Percentiles rank a stretch among this genome's conserved stretches.
These are phyloP conservation scores for Axinella damicornis DNA, from an alignment of 37 sponge, comb jelly and placozoan genomes.

Conservation along the genomic window DNA sequence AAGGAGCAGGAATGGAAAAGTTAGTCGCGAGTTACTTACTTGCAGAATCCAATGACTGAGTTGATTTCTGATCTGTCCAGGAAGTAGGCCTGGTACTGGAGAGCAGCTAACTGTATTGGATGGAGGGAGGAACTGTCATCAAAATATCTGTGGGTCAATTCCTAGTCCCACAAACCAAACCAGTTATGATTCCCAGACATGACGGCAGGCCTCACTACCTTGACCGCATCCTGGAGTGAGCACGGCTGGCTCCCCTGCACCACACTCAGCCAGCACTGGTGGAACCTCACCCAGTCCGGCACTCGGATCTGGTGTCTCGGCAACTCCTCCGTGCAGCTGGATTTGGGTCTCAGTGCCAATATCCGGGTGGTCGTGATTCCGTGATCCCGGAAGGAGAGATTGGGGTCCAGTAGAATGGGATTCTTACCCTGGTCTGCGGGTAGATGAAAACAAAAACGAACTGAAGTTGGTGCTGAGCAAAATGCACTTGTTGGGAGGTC, in stretches of 20 bases:
- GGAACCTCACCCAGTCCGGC: conserved; percentile 37
- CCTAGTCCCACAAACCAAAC: no score
- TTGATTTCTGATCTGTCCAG: conserved; percentile 74
- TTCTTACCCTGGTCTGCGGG: conserved; percentile 69
- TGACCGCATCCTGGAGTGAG: conserved; percentile 68
- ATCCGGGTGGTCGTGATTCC: conserved; percentile 76
- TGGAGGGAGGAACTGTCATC: no score
- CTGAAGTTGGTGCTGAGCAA: no score
- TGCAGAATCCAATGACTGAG: conserved; percentile 77
- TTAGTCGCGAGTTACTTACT: conserved; percentile 3
- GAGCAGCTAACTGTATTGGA: conserved; percentile 54
- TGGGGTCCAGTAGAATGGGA: conserved; percentile 57
- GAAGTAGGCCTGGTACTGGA: conserved; percentile 88
- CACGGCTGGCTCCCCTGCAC: conserved; percentile 73
- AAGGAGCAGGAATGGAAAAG: no score
- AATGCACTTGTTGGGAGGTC: no score
- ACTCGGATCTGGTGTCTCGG: conserved; percentile 11
- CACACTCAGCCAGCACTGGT: conserved; percentile 72
- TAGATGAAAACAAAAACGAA: conserved; percentile 27
- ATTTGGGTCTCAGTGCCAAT: conserved; percentile 38
- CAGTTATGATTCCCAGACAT: no score
- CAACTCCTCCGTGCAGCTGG: conserved; percentile 7
- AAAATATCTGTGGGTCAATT: no score
- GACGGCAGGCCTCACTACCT: background rate
- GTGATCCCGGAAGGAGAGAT: conserved; percentile 63